These are phyloP conservation scores for Thamnophis elegans DNA, from an alignment of 2,797 vertebrate genomes.

Conservation along the genomic window DNA sequence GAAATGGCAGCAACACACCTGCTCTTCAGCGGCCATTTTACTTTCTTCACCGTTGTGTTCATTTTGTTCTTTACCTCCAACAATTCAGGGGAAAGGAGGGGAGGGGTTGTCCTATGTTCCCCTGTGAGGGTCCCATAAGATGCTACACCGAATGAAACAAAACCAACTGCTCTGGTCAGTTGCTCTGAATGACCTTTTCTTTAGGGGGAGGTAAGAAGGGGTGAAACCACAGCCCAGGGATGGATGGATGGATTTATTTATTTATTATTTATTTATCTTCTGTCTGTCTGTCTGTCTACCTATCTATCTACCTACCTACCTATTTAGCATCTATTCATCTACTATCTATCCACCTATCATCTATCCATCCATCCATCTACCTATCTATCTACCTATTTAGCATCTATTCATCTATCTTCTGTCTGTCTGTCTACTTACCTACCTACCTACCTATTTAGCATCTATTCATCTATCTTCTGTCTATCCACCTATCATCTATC, in stretches of 20 bases:
- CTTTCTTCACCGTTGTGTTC: neutral
- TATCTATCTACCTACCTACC: too few relatives aligned
- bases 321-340: too few relatives aligned
- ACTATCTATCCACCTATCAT: too few relatives aligned
- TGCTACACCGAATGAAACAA: neutral
- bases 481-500: too few relatives aligned
- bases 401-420: too few relatives aligned
- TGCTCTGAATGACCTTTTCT: neutral
- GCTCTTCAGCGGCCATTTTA: neutral
- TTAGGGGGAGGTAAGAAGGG: neutral
- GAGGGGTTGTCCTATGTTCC: neutral
- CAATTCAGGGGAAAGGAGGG: neutral
- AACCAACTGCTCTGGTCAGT: neutral
- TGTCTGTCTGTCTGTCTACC: too few relatives aligned
- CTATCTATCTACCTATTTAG: too few relatives aligned
- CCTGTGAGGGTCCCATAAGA: neutral
- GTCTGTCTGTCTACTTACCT: too few relatives aligned
- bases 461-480: too few relatives aligned
- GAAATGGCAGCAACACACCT: neutral
- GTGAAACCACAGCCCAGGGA: neutral
- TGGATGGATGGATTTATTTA: neutral
- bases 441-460: too few relatives aligned
- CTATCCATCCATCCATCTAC: too few relatives aligned
- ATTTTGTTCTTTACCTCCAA: neutral
- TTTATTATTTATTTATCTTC: too few relatives aligned